phyloP scores from a whole-genome alignment of 2,888 invertebrate genomes.

The Hypomecis punctinalis region DNA sequence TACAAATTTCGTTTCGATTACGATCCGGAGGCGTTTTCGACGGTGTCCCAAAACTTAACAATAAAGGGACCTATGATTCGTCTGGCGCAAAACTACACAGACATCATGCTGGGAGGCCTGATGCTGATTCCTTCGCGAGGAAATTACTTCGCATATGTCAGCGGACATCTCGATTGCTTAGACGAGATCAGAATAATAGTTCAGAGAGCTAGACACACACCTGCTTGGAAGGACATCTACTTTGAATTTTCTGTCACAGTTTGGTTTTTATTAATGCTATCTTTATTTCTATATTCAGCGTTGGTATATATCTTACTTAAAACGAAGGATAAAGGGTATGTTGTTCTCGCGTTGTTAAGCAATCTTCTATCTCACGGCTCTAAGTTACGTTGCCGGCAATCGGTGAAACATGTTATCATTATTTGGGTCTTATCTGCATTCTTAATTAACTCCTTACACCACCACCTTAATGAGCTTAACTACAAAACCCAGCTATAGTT shows the following conservation, averaged over 20 bases:
- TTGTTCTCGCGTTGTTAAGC: constrained; percentile 54
- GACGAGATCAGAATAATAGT: constrained; percentile 60
- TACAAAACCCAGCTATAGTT: constrained; percentile 40
- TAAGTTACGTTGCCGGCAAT: constrained; percentile 41
- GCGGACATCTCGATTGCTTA: constrained; percentile 50
- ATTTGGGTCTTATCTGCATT: constrained; percentile 62
- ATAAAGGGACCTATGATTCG: constrained; percentile 50
- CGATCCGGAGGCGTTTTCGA: constrained; percentile 48
- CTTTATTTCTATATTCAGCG: constrained; percentile 47
- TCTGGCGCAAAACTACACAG: constrained; percentile 46
- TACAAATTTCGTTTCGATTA: constrained; percentile 52
- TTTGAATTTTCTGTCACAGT: constrained; percentile 54
- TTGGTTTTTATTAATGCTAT: constrained; percentile 53
- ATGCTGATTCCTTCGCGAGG: constrained; percentile 47
- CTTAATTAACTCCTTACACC: constrained; percentile 47
- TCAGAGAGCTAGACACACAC: constrained; percentile 47
- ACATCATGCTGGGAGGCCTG: constrained; percentile 51
- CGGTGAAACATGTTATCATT: constrained; percentile 48
- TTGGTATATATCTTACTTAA: constrained; percentile 44
- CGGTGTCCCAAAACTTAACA: constrained; percentile 48
- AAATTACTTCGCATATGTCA: constrained; percentile 51
- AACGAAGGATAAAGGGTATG: constrained; percentile 46
- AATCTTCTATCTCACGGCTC: constrained; percentile 52
- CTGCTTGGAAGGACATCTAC: constrained; percentile 55
- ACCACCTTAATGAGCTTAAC: constrained; percentile 50